These are phyloP conservation scores for Nemurella pictetii DNA, from an alignment of 2,888 invertebrate genomes.

Conservation along the genomic window DNA sequence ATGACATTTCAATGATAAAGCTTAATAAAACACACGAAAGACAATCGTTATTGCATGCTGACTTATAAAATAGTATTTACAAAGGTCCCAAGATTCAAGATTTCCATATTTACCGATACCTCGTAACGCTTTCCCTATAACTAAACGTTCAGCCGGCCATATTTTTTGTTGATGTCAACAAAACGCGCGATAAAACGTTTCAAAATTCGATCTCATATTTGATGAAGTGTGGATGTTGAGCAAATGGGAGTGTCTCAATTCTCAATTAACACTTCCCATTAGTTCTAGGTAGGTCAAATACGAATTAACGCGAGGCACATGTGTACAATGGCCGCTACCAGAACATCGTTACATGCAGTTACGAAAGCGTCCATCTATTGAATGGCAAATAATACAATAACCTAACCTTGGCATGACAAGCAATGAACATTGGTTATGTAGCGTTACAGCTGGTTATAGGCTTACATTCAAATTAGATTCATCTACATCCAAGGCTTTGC, in stretches of 20 bases:
- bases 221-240: too few species aligned
- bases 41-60: not conserved
- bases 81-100: too few species aligned
- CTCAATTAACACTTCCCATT: not conserved
- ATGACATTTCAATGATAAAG: not conserved
- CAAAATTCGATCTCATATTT: not conserved
- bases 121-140: too few species aligned
- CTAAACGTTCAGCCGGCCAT: too few species aligned
- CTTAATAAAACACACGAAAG: not conserved
- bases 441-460: not conserved
- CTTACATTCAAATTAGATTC: slow-evolving; percentile 9
- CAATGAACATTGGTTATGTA: not conserved
- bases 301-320: not conserved
- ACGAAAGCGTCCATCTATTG: not conserved
- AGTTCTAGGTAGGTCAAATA: not conserved
- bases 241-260: not conserved
- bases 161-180: too few species aligned
- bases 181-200: too few species aligned
- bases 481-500: slow-evolving; percentile 1
- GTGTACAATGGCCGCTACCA: not conserved
- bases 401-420: slow-evolving; percentile 6
- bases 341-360: not conserved
- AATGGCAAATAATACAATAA: slow-evolving; percentile 19
- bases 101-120: too few species aligned
- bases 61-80: too few species aligned